These are phyloP conservation scores for Ascidia mentula DNA, from an alignment of 23 tunicate genomes.

Conservation along the genomic window DNA sequence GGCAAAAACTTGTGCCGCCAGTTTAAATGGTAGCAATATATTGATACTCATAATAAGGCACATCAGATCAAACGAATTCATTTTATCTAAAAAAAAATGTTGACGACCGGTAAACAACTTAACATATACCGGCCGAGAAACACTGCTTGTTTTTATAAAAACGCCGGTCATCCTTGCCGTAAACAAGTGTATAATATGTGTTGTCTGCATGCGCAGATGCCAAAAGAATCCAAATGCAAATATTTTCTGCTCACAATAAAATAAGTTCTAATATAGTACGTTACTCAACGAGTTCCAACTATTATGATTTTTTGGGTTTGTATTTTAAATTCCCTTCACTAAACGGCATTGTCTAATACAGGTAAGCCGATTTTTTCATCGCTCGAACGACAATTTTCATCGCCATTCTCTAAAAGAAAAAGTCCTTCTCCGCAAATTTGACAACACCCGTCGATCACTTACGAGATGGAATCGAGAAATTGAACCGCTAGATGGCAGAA, in stretches of 20 bases:
- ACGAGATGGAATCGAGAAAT: neutral
- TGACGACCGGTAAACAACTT: neutral
- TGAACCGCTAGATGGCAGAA: neutral
- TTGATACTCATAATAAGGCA: too few relatives aligned
- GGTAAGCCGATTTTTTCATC: neutral
- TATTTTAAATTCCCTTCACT: too few relatives aligned
- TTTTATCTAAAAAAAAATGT: neutral
- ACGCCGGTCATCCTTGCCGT: neutral
- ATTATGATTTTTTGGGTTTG: too few relatives aligned
- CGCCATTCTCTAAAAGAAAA: neutral
- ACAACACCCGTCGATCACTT: neutral
- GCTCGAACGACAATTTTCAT: neutral
- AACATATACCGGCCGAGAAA: neutral
- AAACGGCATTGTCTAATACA: too few relatives aligned
- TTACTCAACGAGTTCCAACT: too few relatives aligned
- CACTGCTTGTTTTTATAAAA: neutral
- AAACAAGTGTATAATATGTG: neutral
- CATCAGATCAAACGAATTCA: too few relatives aligned
- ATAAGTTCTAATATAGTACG: too few relatives aligned
- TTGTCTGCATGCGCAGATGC: neutral
- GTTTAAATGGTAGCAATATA: too few relatives aligned
- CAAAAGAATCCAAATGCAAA: too few relatives aligned
- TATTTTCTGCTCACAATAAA: too few relatives aligned
- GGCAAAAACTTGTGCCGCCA: too few relatives aligned
- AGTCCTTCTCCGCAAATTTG: neutral